Conservation (phyloP, 2,888 invertebrate species). For the Lithosia quadra region DNA sequence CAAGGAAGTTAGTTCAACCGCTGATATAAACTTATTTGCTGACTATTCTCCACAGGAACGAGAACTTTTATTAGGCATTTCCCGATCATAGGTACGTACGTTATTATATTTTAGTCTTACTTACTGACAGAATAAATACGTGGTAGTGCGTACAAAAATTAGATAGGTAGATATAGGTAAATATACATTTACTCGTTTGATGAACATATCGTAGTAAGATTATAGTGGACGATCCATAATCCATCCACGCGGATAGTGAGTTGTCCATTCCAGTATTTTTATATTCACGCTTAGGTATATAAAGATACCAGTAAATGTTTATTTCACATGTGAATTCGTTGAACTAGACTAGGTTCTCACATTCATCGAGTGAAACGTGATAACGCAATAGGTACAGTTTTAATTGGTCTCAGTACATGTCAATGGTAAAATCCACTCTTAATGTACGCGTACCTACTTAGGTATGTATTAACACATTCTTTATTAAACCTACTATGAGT, state of each 20-base stretch:
- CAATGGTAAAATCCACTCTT: not conserved
- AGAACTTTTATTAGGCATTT: slow-evolving; percentile 12
- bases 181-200: too few relatives aligned
- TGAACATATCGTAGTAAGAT: too few relatives aligned
- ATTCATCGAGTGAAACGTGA: not conserved
- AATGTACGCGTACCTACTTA: not conserved
- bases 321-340: not conserved
- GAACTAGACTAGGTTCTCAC: not conserved
- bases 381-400: not conserved
- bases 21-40: slow-evolving; percentile 69
- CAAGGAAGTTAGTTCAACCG: slow-evolving; percentile 46
- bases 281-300: too few relatives aligned
- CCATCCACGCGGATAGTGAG: too few relatives aligned
- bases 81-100: not conserved
- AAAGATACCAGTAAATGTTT: too few relatives aligned
- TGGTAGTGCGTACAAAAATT: too few relatives aligned
- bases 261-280: too few relatives aligned
- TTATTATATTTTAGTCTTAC: not conserved
- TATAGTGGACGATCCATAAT: too few relatives aligned
- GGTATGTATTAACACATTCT: not conserved
- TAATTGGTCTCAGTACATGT: not conserved
- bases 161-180: not conserved
- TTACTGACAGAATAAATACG: too few relatives aligned
- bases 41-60: slow-evolving; percentile 60
- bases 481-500: not conserved